Evolutionary conservation across 2,113 vertebrate genomes (phyloP).

Genomic region (Climacteris rufus): DNA sequence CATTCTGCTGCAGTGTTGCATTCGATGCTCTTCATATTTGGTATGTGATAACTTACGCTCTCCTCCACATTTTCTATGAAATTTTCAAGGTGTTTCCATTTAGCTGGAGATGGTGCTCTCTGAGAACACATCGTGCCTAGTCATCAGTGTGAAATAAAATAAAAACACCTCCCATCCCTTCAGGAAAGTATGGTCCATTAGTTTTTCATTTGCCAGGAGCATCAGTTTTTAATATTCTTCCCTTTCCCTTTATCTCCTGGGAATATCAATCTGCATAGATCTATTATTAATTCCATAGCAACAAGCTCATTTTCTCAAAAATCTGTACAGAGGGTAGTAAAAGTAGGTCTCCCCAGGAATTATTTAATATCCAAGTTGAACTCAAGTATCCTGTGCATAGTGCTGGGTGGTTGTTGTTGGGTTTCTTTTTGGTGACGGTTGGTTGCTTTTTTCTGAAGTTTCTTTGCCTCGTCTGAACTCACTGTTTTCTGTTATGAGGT

Average conservation of each 20-base stretch:
- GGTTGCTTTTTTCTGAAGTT: not conserved
- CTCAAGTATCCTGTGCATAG: not conserved
- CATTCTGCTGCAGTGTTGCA: not conserved
- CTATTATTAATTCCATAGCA: slow-evolving; percentile 32
- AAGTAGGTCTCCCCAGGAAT: not conserved
- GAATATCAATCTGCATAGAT: slow-evolving; percentile 34
- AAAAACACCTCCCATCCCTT: not conserved
- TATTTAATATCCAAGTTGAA: not conserved
- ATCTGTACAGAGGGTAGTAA: not conserved
- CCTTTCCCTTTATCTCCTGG: not conserved
- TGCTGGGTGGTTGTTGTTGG: not conserved
- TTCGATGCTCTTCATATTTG: not conserved
- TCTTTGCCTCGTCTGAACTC: not conserved
- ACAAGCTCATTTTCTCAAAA: not conserved
- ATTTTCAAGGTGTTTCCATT: not conserved
- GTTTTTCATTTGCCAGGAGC: slow-evolving; percentile 43
- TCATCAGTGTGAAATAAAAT: not conserved
- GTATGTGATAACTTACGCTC: not conserved
- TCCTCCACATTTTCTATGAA: not conserved
- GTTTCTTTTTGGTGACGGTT: not conserved
- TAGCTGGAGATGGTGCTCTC: not conserved
- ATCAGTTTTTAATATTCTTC: slow-evolving; percentile 25
- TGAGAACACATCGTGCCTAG: not conserved
- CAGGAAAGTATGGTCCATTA: not conserved
- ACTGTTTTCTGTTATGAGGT: not conserved